Base-by-base conservation (phyloP, 2,113 vertebrate genomes). In the Typhlomys cinereus region DNA sequence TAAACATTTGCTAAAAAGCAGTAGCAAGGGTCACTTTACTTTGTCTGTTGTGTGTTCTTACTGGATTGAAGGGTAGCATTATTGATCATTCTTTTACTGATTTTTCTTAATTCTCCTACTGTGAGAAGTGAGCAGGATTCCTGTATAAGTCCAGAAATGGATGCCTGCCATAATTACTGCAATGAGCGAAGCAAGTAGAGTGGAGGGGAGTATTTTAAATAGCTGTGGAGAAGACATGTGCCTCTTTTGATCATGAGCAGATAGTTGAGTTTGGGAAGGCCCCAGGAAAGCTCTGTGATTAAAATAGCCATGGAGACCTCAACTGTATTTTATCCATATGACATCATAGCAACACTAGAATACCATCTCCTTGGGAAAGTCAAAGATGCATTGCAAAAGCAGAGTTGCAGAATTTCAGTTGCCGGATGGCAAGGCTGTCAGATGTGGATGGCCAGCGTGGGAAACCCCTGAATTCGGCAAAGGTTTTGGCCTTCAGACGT, bases 121-220 rank as follows among this genome's bases (percentile, higher is more conserved):
- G 85, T 76, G 85, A 86, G 23, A 41, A 13, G 36, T 14, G 2
- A 78, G 9, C 1, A 23, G 62, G 50, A 69, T 59, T 83, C 4
- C 9, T 94, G 50, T 11, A 62, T 88, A 88, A 89, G 10, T 4
- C 46, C 66, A 29, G 31, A 14, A 74, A 36, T 80, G 10, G n/a
- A 73, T 54, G 5, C 23, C 82, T 87, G n/a, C 27, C 25, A 64
- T 91, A 59, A 48, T 75, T 75, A 57, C 75, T 84, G 14, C 79
- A 69, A 67, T 79, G 59, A 76, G 31, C 80, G 75, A 80, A 84
- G 25, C 34, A n/a, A 78, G 52, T 64, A 52, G 12, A 6, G 87
- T 90, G 50, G 62, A 92, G 71, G 62, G 27, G 84, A 67, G 5
- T 94, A 52, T 62, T 94, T 89, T 78, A 69, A 93, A 50, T 73